Base-by-base conservation (phyloP, 2,113 vertebrate species). In the Romanogobio albipinnatus region DNA sequence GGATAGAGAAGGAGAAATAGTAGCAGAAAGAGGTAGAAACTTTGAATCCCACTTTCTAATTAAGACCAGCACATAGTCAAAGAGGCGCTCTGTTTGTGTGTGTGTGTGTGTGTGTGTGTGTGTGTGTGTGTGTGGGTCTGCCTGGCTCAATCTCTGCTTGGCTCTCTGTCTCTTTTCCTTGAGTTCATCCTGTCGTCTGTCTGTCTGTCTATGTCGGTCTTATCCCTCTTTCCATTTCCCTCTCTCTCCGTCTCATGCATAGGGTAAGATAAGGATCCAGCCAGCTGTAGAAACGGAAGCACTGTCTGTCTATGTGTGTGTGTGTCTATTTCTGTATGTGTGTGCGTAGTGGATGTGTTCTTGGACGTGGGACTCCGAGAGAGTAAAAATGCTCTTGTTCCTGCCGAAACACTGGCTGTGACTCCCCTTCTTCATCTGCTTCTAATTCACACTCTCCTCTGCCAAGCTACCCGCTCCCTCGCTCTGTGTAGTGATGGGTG, bases 141-240 rank as follows among this genome's bases (percentile, higher is more conserved):
- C 17, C 71, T 76, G 58, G 26, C 43, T 59, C 9, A 7, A 76
- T 86, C 76, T 29, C 64, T 47, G 45, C 45, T 59, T 85, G 82
- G 75, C 43, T 59, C 56, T 88, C 76, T 53, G 80, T 87, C 84
- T 83, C 75, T 89, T 51, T 75, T 80, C 68, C 56, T 82, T 59
- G 9, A 36, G n/a, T 85, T 79, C 39, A 24, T 81, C 77, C 76
- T 80, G 56, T 59, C 59, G 15, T 64, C 61, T 33, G 2, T 76
- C n/a, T 80, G 73, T 68, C 75, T 76, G 56, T 79, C 13, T 80
- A 56, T 78, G 74, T 53, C 29, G 3, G 59, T 75, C 73, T 45
- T 86, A 58, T 62, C 85, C 53, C 39, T 58, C 22, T 86, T 83
- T 64, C 58, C 22, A 73, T 83, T 49, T 75, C 47, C 85, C 62